Evolutionary conservation across 2,797 vertebrate genomes (phyloP).

Genomic region (Ceyx erithaca): DNA sequence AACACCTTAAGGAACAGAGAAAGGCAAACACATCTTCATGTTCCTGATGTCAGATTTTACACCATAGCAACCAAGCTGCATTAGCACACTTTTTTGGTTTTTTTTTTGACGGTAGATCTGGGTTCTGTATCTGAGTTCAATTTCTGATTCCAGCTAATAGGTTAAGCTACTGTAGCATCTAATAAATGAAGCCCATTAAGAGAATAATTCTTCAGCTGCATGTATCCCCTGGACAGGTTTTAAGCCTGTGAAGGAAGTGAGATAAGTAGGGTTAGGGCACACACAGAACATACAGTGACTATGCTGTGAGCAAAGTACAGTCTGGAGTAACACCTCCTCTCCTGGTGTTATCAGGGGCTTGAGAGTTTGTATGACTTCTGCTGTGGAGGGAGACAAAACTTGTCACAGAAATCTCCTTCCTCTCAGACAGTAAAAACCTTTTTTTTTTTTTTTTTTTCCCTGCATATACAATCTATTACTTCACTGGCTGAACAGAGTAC

Average conservation of each 20-base stretch:
- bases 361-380: background rate
- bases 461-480: background rate
- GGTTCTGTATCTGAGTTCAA: background rate
- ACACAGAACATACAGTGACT: background rate
- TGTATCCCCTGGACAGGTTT: background rate
- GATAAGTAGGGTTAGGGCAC: background rate
- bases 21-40: background rate
- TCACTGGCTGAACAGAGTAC: background rate
- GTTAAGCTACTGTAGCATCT: background rate
- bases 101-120: background rate
- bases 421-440: background rate
- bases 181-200: background rate
- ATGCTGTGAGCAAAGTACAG: background rate
- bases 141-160: background rate
- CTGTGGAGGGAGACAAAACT: background rate
- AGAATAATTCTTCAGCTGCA: background rate
- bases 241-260: slow-evolving; percentile 17
- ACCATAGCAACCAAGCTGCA: slow-evolving; percentile 6
- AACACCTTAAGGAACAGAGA: background rate
- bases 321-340: background rate
- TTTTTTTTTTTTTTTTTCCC: background rate
- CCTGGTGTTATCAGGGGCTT: background rate
- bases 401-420: background rate
- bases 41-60: slow-evolving; percentile 1
- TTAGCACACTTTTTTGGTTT: background rate